Conservation (phyloP, 2,113 vertebrate species). For the Mesembrinibis cayennensis region DNA sequence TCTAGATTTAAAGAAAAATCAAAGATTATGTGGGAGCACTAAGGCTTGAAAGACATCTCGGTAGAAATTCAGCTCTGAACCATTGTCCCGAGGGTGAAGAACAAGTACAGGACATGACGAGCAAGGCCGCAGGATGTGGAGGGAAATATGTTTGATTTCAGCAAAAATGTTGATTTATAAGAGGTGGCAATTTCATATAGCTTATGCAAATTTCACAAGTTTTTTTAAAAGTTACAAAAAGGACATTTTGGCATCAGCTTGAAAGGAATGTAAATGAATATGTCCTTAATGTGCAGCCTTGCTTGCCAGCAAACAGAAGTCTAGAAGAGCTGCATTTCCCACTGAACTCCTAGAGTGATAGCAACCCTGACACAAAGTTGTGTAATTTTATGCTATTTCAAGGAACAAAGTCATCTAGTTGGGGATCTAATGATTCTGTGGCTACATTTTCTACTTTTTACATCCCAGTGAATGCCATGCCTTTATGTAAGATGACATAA, state of each 20-base stretch:
- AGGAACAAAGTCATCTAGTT: not conserved
- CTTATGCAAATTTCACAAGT: not conserved
- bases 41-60: not conserved
- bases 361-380: not conserved
- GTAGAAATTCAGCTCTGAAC: not conserved
- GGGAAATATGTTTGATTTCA: not conserved
- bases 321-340: not conserved
- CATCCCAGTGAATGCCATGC: not conserved
- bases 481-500: not conserved
- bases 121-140: not conserved
- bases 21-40: not conserved
- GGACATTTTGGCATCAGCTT: not conserved
- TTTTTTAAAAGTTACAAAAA: not conserved
- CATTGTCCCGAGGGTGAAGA: accelerated
- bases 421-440: not conserved
- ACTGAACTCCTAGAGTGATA: not conserved
- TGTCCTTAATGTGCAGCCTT: not conserved
- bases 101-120: not conserved
- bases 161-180: not conserved
- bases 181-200: not conserved
- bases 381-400: not conserved
- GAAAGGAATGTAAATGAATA: not conserved
- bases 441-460: not conserved
- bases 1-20: not conserved
- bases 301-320: not conserved